A percentile compares a stretch with the other conserved stretches of the same genome.
These are phyloP conservation scores for Felis chaus DNA, from an alignment of 2,113 vertebrate genomes.

Conservation along the genomic window DNA sequence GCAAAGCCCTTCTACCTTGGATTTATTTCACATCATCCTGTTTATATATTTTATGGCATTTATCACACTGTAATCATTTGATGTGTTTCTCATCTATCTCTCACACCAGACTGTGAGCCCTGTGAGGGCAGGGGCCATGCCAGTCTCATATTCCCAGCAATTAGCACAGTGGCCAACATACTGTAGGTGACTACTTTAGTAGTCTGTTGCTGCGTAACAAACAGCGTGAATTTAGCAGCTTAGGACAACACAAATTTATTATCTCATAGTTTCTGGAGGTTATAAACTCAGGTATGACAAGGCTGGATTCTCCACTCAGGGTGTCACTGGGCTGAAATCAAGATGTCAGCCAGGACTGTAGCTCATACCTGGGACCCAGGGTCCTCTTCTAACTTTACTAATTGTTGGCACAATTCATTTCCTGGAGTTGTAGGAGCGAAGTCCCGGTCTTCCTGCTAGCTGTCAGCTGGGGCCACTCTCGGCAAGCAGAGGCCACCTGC, in stretches of 20 bases:
- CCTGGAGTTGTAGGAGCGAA: not conserved
- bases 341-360: rapidly evolving
- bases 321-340: not conserved
- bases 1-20: too few relatives aligned
- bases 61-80: not conserved
- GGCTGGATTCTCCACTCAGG: not conserved
- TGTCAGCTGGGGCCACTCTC: not conserved
- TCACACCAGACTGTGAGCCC: not conserved
- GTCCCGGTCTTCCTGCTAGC: not conserved
- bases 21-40: not conserved
- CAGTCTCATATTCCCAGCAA: not conserved
- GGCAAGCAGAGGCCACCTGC: not conserved
- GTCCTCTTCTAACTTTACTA: not conserved
- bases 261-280: not conserved
- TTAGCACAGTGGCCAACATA: not conserved
- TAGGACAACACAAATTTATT: not conserved
- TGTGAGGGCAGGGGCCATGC: not conserved
- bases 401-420: not conserved
- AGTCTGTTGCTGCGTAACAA: not conserved
- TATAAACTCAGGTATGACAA: not conserved
- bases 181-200: rapidly evolving
- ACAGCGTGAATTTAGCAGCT: not conserved
- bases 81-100: not conserved
- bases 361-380: not conserved
- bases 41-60: not conserved